Base-by-base conservation (phyloP, 2,113 vertebrate genomes). In the Lagopus leucura region DNA sequence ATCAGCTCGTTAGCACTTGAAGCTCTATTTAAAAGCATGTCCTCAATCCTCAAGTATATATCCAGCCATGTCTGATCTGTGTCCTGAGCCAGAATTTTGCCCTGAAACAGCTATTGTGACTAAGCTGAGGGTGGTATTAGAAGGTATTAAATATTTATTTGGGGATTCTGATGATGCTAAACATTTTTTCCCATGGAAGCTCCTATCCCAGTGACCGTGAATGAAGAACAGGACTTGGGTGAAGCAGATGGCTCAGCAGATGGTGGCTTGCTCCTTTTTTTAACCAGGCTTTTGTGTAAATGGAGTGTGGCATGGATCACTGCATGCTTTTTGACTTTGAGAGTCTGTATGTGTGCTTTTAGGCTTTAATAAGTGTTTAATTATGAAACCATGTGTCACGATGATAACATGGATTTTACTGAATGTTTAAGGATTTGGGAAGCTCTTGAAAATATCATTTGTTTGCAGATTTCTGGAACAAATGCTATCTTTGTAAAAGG, bases 191-290 rank as follows among this genome's bases (percentile, higher is more conserved):
- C 69, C 50, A 24, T 82, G 63, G 86, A 90, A 94, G 64, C 64
- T 94, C 73, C 91, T 90, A 88, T 83, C 27, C 76, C 77, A 93
- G 55, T 95, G 95, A 93, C 84, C 66, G 19, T 57, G 93, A 97
- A 85, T 47, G 86, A 94, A 86, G 83, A 95, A 91, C 60, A 85
- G 71, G 92, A 74, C 88, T 92, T 79, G 71, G 71, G 77, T 82
- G 86, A 86, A 93, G 77, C 93, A 97, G 94, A 97, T 95, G 95
- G 96, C 69, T 95, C 90, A 86, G 90, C 93, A 97, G 93, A 97
- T 96, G 96, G 95, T 92, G 86, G 88, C 80, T 95, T 94, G 95
- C 94, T 96, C 92, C 95, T 95, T 96, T 96, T 54, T 96, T 95
- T 89, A 90, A 92, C 90, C 64, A 90, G 80, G 90, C 90, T 96